A percentile compares a stretch with the other conserved stretches of the same genome.
These are phyloP conservation scores for Stichodactyla mertensii DNA, from an alignment of 64 coral and sea anemone species.

Conservation along the genomic window DNA sequence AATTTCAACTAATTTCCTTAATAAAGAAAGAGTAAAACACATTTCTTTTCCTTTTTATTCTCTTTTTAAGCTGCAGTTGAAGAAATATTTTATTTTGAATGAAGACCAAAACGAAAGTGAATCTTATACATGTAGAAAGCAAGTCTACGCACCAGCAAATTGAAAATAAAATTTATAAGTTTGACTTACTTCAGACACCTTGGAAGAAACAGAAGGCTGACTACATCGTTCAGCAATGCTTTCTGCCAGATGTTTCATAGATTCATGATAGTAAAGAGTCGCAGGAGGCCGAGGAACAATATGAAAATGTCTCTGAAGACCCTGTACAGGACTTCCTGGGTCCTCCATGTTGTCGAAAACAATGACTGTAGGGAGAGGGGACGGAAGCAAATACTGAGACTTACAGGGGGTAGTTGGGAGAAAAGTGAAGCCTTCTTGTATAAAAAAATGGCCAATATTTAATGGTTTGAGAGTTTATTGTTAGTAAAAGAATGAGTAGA, in stretches of 20 bases:
- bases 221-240: conserved; percentile 72
- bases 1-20: no score
- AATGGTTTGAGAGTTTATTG: no score
- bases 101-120: background rate
- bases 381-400: no score
- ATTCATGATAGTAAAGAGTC: conserved; percentile 77
- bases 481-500: no score
- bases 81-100: background rate
- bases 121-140: background rate
- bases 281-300: conserved; percentile 60
- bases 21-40: no score
- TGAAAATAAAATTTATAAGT: background rate
- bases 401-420: no score
- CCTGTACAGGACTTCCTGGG: background rate
- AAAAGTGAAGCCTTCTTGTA: no score
- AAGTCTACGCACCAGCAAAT: background rate
- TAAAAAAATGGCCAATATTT: no score
- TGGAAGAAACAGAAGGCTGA: background rate
- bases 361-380: background rate
- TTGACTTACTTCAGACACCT: background rate
- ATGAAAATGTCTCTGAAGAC: conserved; percentile 7
- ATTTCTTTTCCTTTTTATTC: no score
- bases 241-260: conserved; percentile 64
- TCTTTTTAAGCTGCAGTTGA: no score
- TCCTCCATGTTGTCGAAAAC: conserved; percentile 55